Conservation (phyloP, 2,797 vertebrate species). For the Coilia nasus region DNA sequence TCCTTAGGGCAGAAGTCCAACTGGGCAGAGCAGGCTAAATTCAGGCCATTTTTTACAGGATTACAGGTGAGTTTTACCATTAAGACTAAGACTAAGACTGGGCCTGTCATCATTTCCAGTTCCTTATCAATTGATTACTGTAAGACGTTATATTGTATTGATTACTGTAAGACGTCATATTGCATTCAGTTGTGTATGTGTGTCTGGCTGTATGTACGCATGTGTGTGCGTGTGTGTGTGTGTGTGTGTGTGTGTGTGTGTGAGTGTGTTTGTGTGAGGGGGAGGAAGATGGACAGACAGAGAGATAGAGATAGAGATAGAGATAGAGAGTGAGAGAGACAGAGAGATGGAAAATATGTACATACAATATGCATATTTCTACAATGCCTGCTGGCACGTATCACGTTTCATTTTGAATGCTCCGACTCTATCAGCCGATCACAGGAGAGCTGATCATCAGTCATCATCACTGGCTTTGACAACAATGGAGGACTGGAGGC, state of each 20-base stretch:
- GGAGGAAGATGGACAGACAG: too few relatives aligned
- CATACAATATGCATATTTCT: not conserved
- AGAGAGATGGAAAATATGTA: not conserved
- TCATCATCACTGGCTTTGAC: too few relatives aligned
- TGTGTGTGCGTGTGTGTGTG: slow-evolving; percentile 1
- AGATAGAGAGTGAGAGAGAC: not conserved
- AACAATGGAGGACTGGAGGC: not conserved
- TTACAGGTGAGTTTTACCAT: not conserved
- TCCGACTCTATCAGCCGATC: not conserved
- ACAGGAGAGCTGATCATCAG: not conserved
- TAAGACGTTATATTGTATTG: not conserved
- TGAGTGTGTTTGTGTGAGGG: too few relatives aligned
- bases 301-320: too few relatives aligned
- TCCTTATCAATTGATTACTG: not conserved
- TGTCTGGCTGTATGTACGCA: not conserved
- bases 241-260: not conserved
- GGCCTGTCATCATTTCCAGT: not conserved
- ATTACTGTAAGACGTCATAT: too few relatives aligned
- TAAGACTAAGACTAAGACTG: not conserved
- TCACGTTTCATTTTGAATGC: not conserved
- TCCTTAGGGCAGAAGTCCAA: not conserved
- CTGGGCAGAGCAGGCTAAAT: not conserved
- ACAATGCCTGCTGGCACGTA: not conserved
- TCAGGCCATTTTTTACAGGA: not conserved
- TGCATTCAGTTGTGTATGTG: not conserved